These are phyloP conservation scores for Avahi laniger DNA, from an alignment of 2,797 vertebrate genomes.

Conservation along the genomic window DNA sequence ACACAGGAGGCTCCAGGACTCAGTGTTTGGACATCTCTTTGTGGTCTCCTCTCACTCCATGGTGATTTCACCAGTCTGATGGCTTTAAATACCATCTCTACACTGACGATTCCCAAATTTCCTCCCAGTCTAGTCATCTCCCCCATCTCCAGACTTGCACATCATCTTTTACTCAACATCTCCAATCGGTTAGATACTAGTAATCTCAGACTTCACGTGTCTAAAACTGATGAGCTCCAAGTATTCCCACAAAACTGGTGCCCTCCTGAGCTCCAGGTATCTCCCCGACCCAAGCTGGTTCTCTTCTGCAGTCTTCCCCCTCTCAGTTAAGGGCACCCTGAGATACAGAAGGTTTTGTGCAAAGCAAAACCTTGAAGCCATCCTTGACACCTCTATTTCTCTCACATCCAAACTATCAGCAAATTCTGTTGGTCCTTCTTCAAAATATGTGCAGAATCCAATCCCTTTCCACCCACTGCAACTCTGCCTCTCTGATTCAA, in stretches of 20 bases:
- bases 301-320: background rate
- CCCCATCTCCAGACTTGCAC: background rate
- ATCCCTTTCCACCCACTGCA: background rate
- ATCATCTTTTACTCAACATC: background rate
- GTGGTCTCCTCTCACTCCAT: background rate
- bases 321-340: background rate
- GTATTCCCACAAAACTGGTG: background rate
- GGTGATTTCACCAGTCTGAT: background rate
- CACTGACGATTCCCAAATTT: background rate
- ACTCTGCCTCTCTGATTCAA: background rate
- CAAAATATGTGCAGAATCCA: background rate
- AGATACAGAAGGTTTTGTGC: background rate
- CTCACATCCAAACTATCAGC: background rate
- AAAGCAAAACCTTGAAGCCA: background rate
- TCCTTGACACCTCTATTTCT: background rate
- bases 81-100: background rate
- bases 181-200: background rate
- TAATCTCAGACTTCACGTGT: background rate
- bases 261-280: background rate
- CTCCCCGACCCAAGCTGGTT: background rate
- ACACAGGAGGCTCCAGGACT: background rate
- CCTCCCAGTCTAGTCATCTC: background rate
- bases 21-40: background rate
- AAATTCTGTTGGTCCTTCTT: background rate
- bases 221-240: background rate